phyloP scores from a whole-genome alignment of 2,113 vertebrate species.

The Pachypanchax playfairii region DNA sequence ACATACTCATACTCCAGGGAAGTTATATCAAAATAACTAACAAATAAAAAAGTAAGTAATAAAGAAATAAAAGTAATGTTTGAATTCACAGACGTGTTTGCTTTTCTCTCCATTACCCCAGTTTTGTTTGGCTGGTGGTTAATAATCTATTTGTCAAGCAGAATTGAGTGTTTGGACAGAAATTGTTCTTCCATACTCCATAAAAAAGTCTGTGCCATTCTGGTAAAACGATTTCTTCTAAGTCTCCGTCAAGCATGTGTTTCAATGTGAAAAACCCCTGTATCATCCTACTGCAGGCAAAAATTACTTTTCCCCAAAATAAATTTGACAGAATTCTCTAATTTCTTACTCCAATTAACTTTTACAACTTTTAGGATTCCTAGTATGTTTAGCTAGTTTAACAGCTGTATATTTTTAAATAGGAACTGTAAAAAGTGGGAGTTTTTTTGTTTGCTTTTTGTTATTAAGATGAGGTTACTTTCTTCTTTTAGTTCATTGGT shows the following conservation, averaged over 20 bases:
- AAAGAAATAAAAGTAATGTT: background rate
- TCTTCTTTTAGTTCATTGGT: too few relatives aligned
- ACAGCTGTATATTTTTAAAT: too few relatives aligned
- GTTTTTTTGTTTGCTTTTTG: too few relatives aligned
- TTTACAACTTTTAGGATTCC: slow-evolving; percentile 45
- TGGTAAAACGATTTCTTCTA: slow-evolving; percentile 76
- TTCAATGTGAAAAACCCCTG: slow-evolving; percentile 73
- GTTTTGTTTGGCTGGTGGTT: slow-evolving; percentile 29
- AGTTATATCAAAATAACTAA: background rate
- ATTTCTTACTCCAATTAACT: slow-evolving; percentile 56
- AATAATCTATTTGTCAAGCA: slow-evolving; percentile 13
- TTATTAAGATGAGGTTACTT: too few relatives aligned
- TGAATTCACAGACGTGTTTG: background rate
- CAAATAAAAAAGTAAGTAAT: too few relatives aligned
- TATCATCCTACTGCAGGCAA: slow-evolving; percentile 68
- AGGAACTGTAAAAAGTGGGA: too few relatives aligned
- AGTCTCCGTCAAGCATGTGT: slow-evolving; percentile 70
- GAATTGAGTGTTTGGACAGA: slow-evolving; percentile 60
- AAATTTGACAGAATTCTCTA: slow-evolving; percentile 56
- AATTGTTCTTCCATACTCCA: slow-evolving; percentile 65
- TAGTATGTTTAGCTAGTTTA: slow-evolving; percentile 30
- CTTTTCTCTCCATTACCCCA: slow-evolving; percentile 1
- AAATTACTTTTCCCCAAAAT: slow-evolving; percentile 73
- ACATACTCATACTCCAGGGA: background rate
- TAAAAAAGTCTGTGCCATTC: slow-evolving; percentile 70